Percentiles rank a stretch among this genome's conserved stretches.
Evolutionary conservation across 2,888 invertebrate species (phyloP).

Genomic region (Heliconius erato): DNA sequence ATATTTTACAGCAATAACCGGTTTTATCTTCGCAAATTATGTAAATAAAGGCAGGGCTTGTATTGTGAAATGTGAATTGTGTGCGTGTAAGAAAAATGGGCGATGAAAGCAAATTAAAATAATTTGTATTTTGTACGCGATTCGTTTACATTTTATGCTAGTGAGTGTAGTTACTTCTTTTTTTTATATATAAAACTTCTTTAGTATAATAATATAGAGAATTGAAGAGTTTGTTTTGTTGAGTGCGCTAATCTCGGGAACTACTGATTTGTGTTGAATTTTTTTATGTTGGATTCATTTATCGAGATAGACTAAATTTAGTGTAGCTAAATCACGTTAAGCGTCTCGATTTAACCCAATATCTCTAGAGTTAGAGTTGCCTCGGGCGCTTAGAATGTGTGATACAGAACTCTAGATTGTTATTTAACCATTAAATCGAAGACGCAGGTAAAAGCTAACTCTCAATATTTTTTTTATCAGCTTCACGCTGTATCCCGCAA

Average conservation of each 20-base stretch:
- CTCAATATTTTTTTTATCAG: no score
- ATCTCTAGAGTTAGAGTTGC: neutral
- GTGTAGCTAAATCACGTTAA: no score
- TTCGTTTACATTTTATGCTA: neutral
- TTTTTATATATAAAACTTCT: neutral
- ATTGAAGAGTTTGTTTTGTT: no score
- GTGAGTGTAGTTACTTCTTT: neutral
- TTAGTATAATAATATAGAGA: no score
- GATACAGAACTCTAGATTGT: no score
- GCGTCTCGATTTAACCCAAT: neutral
- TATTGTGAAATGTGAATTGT: constrained; percentile 4
- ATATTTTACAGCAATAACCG: constrained; percentile 25
- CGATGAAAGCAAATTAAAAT: constrained; percentile 10
- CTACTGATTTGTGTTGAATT: neutral
- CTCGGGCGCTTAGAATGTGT: no score
- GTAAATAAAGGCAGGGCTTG: constrained; percentile 1
- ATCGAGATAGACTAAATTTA: neutral
- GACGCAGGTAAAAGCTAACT: no score
- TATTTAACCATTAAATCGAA: no score
- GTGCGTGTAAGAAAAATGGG: constrained; percentile 1
- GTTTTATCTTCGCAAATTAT: constrained; percentile 25
- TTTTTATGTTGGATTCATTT: neutral
- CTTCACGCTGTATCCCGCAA: no score
- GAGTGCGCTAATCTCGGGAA: neutral
- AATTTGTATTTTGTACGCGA: constrained; percentile 4